Conservation (phyloP, 2,888 invertebrate genomes). For the Carterocephalus palaemon region DNA sequence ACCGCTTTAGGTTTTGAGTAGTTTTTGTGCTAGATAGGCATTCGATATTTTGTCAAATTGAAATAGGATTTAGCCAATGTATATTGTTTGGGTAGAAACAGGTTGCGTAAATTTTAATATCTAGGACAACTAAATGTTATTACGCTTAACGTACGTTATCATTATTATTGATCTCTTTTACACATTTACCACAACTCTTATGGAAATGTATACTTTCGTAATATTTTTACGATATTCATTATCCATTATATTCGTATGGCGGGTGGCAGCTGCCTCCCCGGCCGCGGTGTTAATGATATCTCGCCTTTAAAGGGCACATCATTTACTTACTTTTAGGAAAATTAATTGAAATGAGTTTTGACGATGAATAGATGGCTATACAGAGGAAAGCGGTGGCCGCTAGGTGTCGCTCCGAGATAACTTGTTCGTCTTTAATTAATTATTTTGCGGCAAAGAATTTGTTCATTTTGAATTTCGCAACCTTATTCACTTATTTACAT, state of each 20-base stretch:
- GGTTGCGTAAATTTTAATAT: too few relatives aligned
- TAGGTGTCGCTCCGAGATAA: constrained; percentile 76
- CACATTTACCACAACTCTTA: constrained; percentile 4
- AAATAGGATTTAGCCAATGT: too few relatives aligned
- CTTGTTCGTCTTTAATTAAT: constrained; percentile 75
- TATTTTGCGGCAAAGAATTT: constrained; percentile 71
- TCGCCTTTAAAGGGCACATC: constrained; percentile 75
- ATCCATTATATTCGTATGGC: constrained; percentile 23
- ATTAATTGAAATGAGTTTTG: constrained; percentile 79
- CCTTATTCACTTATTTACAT: constrained; percentile 53
- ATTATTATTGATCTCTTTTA: constrained; percentile 4
- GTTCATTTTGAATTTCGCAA: constrained; percentile 62
- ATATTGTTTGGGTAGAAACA: too few relatives aligned
- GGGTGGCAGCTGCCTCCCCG: constrained; percentile 35
- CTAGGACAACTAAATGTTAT: too few relatives aligned
- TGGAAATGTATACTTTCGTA: not conserved
- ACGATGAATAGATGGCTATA: constrained; percentile 74
- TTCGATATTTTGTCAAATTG: too few relatives aligned
- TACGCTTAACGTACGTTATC: too few relatives aligned
- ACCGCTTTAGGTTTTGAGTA: not conserved
- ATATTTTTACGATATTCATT: constrained; percentile 18
- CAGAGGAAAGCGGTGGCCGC: constrained; percentile 70
- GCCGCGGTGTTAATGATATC: constrained; percentile 75
- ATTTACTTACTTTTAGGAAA: constrained; percentile 77
- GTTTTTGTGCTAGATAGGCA: too few relatives aligned